Percentiles rank a stretch among this genome's conserved stretches.
phyloP scores from a whole-genome alignment of 1,140 invertebrate species.

The Zaprionus vittiger region DNA sequence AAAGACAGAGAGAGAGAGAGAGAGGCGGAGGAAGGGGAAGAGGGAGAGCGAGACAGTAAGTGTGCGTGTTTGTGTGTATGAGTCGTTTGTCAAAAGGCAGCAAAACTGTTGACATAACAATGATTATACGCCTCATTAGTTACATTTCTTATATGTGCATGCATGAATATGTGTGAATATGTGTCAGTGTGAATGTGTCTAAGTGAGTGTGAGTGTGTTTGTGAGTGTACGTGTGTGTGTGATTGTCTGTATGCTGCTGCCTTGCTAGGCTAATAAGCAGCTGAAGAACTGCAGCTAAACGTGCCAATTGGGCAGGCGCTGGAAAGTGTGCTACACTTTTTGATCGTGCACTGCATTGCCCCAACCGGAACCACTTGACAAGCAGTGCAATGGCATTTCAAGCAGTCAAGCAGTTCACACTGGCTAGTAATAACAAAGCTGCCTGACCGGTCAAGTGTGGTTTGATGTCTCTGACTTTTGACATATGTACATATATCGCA shows the following conservation, averaged over 20 bases:
- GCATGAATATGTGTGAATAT: constrained; percentile 26
- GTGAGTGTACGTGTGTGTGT: constrained; percentile 16
- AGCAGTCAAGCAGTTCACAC: constrained; percentile 15
- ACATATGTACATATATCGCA: background rate
- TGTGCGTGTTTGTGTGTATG: constrained; percentile 35
- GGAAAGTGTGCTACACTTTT: constrained; percentile 49
- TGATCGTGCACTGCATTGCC: constrained; percentile 15
- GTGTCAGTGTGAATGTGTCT: constrained; percentile 7
- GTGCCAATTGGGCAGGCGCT: constrained; percentile 22
- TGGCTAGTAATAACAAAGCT: constrained; percentile 9
- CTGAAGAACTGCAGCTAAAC: constrained; percentile 27
- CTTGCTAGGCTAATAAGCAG: constrained; percentile 43
- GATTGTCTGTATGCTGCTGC: constrained; percentile 19
- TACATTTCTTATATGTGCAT: constrained; percentile 57
- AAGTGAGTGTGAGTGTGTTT: constrained; percentile 8
- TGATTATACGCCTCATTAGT: constrained; percentile 83
- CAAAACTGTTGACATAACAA: constrained; percentile 83
- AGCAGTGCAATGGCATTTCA: constrained; percentile 5
- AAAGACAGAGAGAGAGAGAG: background rate
- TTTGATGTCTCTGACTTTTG: background rate
- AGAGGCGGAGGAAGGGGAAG: background rate
- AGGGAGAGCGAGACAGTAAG: background rate
- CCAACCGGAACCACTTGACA: constrained; percentile 28
- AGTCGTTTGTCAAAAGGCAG: constrained; percentile 77
- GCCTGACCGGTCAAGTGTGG: constrained; percentile 5